phyloP scores from a whole-genome alignment of 2,888 invertebrate genomes.

The Buathra laborator region DNA sequence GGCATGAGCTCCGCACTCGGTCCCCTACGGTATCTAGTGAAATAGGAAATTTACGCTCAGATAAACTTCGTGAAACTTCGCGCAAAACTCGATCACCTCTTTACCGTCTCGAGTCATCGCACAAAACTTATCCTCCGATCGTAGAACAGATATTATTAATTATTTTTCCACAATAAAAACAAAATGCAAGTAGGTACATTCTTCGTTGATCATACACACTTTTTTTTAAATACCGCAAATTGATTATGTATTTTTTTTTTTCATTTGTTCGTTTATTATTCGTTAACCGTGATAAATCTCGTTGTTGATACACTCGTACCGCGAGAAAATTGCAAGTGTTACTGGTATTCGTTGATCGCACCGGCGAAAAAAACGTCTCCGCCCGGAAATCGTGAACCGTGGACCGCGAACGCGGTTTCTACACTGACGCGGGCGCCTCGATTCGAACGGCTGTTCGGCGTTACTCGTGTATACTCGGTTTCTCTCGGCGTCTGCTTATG shows the following conservation, averaged over 20 bases:
- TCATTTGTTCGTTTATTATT: constrained; percentile 12
- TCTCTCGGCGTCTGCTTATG: constrained; percentile 76
- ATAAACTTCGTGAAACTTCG: background rate
- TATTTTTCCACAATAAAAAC: background rate
- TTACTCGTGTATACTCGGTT: constrained; percentile 78
- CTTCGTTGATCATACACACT: constrained; percentile 5
- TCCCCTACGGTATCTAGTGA: background rate
- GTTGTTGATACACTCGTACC: background rate
- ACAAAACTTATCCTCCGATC: background rate
- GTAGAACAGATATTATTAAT: background rate
- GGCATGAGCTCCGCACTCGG: background rate
- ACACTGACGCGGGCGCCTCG: constrained; percentile 85
- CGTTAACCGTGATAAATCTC: background rate
- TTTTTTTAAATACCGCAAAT: background rate
- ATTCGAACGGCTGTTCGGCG: constrained; percentile 84
- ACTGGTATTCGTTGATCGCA: background rate
- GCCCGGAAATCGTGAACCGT: constrained; percentile 84
- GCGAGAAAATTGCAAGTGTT: background rate
- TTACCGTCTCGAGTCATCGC: background rate
- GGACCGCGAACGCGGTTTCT: constrained; percentile 85
- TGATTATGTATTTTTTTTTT: constrained; percentile 13
- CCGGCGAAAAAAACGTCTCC: constrained; percentile 72
- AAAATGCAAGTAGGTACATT: background rate
- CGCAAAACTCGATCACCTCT: background rate
- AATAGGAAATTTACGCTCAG: background rate